Evolutionary conservation across 2,797 vertebrate genomes (phyloP).

Genomic region (Nasua narica): DNA sequence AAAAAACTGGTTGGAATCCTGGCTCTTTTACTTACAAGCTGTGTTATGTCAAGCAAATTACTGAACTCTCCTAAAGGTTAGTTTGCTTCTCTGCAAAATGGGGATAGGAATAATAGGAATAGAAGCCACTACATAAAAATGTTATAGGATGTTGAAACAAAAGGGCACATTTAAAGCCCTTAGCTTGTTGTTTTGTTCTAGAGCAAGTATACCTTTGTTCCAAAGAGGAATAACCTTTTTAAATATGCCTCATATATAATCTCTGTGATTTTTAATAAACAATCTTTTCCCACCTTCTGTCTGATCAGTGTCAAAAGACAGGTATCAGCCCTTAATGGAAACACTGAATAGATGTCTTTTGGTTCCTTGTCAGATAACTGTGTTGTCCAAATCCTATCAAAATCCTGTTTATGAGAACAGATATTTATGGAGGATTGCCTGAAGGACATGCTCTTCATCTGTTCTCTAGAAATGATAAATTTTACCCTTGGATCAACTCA

Average conservation of each 20-base stretch:
- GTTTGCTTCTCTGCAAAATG: not conserved
- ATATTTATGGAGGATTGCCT: not conserved
- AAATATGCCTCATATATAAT: not conserved
- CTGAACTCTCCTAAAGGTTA: not conserved
- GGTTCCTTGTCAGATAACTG: conserved; percentile 11
- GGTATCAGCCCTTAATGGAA: not conserved
- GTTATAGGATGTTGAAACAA: not conserved
- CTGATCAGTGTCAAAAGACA: conserved; percentile 1
- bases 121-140: not conserved
- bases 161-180: not conserved
- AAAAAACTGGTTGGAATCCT: not conserved
- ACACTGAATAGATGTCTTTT: not conserved
- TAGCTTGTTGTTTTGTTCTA: not conserved
- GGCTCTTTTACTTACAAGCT: not conserved
- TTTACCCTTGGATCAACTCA: not conserved
- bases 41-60: not conserved
- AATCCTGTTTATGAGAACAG: not conserved
- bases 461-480: not conserved
- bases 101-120: not conserved
- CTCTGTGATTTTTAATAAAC: not conserved
- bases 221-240: not conserved
- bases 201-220: not conserved
- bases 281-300: not conserved
- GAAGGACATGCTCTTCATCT: not conserved
- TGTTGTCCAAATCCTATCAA: conserved; percentile 31